Percentiles rank a stretch among this genome's conserved stretches.
phyloP scores from a whole-genome alignment of 2,888 invertebrate genomes.

The Diploptera punctata region DNA sequence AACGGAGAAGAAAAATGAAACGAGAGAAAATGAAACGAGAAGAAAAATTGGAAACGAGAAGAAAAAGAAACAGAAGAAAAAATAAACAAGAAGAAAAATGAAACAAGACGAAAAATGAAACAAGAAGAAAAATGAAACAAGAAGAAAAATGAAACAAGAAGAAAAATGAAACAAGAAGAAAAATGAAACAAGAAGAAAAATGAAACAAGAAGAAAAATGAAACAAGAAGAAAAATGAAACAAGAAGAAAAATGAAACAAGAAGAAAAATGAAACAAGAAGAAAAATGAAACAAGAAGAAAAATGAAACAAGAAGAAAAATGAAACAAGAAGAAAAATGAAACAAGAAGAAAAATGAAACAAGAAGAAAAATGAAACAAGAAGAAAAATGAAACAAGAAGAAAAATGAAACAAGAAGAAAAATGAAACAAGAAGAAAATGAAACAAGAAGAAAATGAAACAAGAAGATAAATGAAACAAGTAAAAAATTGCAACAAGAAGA shows the following conservation, averaged over 20 bases:
- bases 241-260: background rate
- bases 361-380: background rate
- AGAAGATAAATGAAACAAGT: background rate
- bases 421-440: background rate
- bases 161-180: background rate
- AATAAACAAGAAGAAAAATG: background rate
- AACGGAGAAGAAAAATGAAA: background rate
- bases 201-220: background rate
- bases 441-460: background rate
- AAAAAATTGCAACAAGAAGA: background rate
- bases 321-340: no score
- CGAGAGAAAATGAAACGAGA: background rate
- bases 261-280: background rate
- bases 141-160: background rate
- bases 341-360: background rate
- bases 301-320: background rate
- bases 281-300: background rate
- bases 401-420: background rate
- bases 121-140: background rate
- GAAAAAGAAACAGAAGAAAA: background rate
- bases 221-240: background rate
- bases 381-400: background rate
- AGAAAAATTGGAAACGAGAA: background rate
- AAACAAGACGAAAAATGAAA: background rate
- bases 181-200: background rate